Base-by-base conservation (phyloP, 1,140 invertebrate species). In the Neodiprion fabricii region DNA sequence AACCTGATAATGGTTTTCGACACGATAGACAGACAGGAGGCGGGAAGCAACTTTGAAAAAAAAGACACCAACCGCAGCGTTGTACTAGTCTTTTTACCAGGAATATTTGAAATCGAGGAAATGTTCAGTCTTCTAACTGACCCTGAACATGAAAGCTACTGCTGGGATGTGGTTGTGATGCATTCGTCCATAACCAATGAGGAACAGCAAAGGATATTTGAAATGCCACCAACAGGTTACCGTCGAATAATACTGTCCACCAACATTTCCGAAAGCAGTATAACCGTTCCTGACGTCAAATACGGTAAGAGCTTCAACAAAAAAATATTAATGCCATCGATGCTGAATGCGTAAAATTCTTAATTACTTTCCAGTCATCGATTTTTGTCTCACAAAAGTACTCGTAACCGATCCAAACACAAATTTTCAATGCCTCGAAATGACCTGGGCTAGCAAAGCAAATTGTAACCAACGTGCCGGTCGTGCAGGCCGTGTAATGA, bases 231-330 rank as follows among this genome's bases (percentile, higher is more conserved):
- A 8, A 75, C 82, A 9, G 92, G 91, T 9, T 88, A 90, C 75
- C 89, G 96, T 66, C 97, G 98, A 84, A 91, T 98, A 69, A 99
- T 99, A 82, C 87, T 99, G 0, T 92, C 97, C 0, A 99, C 98
- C 0, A 99, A 99, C 87, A 98, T 99, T 75, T 97, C 98, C 0
- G 98, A 99, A 88, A 98, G 97, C 84, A 98, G 97, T 73, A 95
- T 99, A 73, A 99, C 98, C 4, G 96, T 99, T 23, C 93, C 96
- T 48, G 95, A 98, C 87, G 93, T 98, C 66, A 95, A 93, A 87
- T 99, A 96, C 90, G 95, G 92, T 93, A 83, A 81, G 80, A 75
- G 65, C 67, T 17, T 11, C 40, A 69, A 12, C n/a, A 8, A 67
- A 65, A 40, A 40, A 40, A 12, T 66, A 71, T 50, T 47, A 7